Conservation (phyloP, 1,140 invertebrate species). For the Drosophila tani region DNA sequence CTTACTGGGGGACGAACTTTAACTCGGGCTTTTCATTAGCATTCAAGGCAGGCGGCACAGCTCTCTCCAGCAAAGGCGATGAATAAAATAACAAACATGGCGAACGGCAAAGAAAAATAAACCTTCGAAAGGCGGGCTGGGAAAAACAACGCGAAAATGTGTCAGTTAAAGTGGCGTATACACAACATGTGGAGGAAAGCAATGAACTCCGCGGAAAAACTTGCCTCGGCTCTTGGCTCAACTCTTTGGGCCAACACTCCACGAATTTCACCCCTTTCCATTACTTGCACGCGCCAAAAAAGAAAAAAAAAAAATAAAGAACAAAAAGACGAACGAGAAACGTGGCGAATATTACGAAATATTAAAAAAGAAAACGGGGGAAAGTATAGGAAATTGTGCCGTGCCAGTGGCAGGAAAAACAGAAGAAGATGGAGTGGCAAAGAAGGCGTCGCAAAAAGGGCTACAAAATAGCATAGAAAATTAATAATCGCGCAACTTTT, state of each 20-base stretch:
- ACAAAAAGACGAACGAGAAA: conserved; percentile 17
- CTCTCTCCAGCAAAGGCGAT: conserved; percentile 28
- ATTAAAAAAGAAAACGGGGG: conserved; percentile 65
- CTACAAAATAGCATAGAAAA: conserved; percentile 83
- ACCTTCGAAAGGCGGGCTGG: conserved; percentile 12
- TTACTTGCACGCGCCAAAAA: conserved; percentile 61
- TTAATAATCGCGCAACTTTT: conserved; percentile 83
- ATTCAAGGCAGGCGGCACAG: conserved; percentile 52
- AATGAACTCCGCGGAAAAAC: conserved; percentile 58
- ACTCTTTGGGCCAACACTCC: conserved; percentile 45
- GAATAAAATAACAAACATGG: conserved; percentile 59
- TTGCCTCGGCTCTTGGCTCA: conserved; percentile 46
- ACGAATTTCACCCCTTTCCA: conserved; percentile 26
- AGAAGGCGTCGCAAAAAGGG: conserved; percentile 38
- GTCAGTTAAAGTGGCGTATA: conserved; percentile 59
- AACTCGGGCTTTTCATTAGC: conserved; percentile 58
- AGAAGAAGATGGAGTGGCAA: conserved; percentile 20
- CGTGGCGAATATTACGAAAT: conserved; percentile 71
- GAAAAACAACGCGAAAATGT: conserved; percentile 60
- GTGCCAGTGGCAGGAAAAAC: conserved; percentile 28
- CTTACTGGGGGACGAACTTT: conserved; percentile 25
- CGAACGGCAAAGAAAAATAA: conserved; percentile 45
- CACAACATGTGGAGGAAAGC: conserved; percentile 50
- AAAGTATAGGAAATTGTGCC: conserved; percentile 52
- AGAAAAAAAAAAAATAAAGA: conserved; percentile 19